Conservation (phyloP, 2,888 invertebrate species). For the Anoncus sp. region DNA sequence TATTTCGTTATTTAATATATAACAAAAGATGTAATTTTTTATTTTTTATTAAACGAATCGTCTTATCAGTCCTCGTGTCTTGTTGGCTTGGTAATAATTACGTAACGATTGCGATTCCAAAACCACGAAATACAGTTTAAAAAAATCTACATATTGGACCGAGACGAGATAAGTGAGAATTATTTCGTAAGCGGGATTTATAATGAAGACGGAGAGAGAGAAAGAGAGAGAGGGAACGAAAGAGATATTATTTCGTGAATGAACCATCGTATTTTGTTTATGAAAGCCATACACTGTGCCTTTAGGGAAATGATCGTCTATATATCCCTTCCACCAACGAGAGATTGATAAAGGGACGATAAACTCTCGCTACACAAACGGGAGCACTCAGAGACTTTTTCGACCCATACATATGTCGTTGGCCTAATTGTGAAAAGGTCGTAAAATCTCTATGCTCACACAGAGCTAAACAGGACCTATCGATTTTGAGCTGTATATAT, state of each 20-base stretch:
- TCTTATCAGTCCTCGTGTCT: constrained; percentile 9
- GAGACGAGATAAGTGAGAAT: constrained; percentile 50
- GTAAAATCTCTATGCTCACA: not conserved
- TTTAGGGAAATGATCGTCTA: constrained; percentile 49
- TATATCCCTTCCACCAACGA: constrained; percentile 42
- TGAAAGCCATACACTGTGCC: constrained; percentile 48
- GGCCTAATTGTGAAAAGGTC: not conserved
- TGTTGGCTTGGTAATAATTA: constrained; percentile 23
- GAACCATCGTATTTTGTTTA: constrained; percentile 48
- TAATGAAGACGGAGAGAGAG: not conserved
- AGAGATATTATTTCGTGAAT: constrained; percentile 54
- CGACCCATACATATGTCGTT: not conserved
- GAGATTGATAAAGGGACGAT: constrained; percentile 60
- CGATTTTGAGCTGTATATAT: not conserved
- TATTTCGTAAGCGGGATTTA: constrained; percentile 49
- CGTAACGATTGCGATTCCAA: constrained; percentile 39
- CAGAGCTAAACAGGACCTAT: not conserved
- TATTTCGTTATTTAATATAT: constrained; percentile 9
- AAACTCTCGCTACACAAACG: constrained; percentile 49
- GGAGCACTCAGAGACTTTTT: constrained; percentile 21
- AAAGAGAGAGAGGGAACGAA: not conserved
- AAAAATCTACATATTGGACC: constrained; percentile 8
- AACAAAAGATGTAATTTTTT: constrained; percentile 18
- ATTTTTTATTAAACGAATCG: not conserved
- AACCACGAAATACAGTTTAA: constrained; percentile 1